Percentiles rank a stretch among this genome's conserved stretches.
Evolutionary conservation across 2,888 invertebrate species (phyloP).

Genomic region (Callyntrura sp.): DNA sequence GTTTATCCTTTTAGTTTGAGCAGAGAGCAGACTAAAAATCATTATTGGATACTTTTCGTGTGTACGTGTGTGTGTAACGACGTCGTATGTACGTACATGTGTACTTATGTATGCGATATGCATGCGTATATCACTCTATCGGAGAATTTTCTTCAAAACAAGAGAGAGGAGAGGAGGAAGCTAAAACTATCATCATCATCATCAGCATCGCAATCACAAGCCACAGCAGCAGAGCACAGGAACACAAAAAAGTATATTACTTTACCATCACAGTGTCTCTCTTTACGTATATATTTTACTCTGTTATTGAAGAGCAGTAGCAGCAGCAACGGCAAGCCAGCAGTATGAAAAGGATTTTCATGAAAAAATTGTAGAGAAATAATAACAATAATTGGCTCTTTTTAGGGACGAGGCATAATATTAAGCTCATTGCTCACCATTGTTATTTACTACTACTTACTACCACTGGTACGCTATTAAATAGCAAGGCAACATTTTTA

Average conservation of each 20-base stretch:
- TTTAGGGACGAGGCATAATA: constrained; percentile 22
- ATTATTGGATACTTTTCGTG: background rate
- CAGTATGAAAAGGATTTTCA: constrained; percentile 37
- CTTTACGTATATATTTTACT: background rate
- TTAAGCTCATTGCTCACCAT: constrained; percentile 3
- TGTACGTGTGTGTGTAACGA: background rate
- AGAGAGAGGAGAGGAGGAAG: constrained; percentile 20
- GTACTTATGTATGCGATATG: background rate
- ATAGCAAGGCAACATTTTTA: background rate
- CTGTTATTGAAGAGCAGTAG: background rate
- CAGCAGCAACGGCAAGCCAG: background rate
- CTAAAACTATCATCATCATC: constrained; percentile 36
- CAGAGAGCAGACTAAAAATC: background rate
- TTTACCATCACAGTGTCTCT: background rate
- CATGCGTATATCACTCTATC: background rate
- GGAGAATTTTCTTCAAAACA: background rate
- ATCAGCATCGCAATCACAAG: constrained; percentile 34
- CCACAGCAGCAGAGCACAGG: constrained; percentile 5
- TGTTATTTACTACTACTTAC: background rate
- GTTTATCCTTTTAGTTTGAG: constrained; percentile 21
- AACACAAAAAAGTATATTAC: background rate
- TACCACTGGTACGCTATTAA: background rate
- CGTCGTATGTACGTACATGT: background rate
- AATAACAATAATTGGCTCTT: constrained; percentile 52
- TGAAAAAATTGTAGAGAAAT: constrained; percentile 55